A percentile compares a stretch with the other conserved stretches of the same genome.
These are phyloP conservation scores for Muntiacus reevesi DNA, from an alignment of 2,113 vertebrate genomes.

Conservation along the genomic window DNA sequence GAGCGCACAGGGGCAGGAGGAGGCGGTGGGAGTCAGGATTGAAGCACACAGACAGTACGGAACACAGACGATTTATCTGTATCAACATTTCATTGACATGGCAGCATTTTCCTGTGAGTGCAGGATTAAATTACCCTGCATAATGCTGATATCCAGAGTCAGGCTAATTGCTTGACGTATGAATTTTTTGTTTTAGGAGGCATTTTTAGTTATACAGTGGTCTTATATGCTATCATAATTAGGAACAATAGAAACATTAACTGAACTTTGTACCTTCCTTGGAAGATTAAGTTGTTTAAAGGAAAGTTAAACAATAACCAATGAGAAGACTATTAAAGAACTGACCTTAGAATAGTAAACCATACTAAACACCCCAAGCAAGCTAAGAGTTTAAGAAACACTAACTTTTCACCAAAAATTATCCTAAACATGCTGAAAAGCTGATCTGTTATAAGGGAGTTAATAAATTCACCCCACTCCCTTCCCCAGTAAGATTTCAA, in stretches of 20 bases:
- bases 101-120: not conserved
- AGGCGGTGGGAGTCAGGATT: not conserved
- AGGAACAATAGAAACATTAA: conserved; percentile 26
- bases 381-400: not conserved
- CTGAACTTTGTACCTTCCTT: conserved; percentile 48
- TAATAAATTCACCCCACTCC: not conserved
- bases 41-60: not conserved
- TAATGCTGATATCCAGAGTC: not conserved
- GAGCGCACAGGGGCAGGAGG: not conserved
- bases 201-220: not conserved
- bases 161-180: not conserved
- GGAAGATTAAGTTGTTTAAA: conserved; percentile 43
- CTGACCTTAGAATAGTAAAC: not conserved
- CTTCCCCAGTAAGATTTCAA: not conserved
- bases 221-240: conserved; percentile 25
- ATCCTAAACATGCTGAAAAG: not conserved
- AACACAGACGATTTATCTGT: not conserved
- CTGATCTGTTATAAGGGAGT: not conserved
- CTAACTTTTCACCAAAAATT: not conserved
- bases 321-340: not conserved
- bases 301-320: conserved; percentile 52
- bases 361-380: not conserved
- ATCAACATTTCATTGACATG: not conserved
- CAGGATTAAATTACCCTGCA: not conserved
- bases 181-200: not conserved